phyloP scores from a whole-genome alignment of 2,797 vertebrate species.

The Taenioides sp. region DNA sequence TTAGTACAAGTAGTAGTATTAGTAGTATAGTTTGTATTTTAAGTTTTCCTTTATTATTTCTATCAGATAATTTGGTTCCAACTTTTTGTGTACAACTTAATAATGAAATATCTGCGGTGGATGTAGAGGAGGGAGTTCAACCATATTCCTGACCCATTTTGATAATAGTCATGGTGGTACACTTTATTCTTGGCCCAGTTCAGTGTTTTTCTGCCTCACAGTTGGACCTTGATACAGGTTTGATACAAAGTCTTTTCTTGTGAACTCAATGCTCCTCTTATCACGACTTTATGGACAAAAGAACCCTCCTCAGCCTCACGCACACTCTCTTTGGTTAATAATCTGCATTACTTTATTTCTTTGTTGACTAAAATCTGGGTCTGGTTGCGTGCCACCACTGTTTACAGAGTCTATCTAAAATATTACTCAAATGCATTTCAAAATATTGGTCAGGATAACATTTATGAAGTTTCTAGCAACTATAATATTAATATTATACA shows the following conservation, averaged over 20 bases:
- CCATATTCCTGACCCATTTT: not conserved
- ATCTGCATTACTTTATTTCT: slow-evolving; percentile 46
- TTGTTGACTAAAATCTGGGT: slow-evolving; percentile 32
- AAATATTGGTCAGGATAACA: not conserved
- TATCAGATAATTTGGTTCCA: too few species aligned
- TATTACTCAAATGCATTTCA: not conserved
- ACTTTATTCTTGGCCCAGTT: not conserved
- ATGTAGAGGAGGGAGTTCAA: not conserved
- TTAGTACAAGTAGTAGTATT: too few species aligned
- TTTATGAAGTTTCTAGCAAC: not conserved
- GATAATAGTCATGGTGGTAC: not conserved
- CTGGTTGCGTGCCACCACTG: slow-evolving; percentile 1
- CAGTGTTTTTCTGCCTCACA: not conserved
- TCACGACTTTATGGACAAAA: slow-evolving; percentile 53
- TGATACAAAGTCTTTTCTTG: slow-evolving; percentile 1
- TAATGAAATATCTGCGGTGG: not conserved
- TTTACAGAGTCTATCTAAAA: not conserved
- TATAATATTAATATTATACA: too few species aligned
- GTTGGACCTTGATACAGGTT: slow-evolving; percentile 8
- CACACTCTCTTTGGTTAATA: slow-evolving; percentile 39
- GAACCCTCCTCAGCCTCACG: not conserved
- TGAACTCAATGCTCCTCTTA: slow-evolving; percentile 39
- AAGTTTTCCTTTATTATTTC: too few species aligned
- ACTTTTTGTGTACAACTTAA: not conserved
- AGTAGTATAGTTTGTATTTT: too few species aligned